phyloP scores from a whole-genome alignment of 2,888 invertebrate species.

The Conomelus anceps region DNA sequence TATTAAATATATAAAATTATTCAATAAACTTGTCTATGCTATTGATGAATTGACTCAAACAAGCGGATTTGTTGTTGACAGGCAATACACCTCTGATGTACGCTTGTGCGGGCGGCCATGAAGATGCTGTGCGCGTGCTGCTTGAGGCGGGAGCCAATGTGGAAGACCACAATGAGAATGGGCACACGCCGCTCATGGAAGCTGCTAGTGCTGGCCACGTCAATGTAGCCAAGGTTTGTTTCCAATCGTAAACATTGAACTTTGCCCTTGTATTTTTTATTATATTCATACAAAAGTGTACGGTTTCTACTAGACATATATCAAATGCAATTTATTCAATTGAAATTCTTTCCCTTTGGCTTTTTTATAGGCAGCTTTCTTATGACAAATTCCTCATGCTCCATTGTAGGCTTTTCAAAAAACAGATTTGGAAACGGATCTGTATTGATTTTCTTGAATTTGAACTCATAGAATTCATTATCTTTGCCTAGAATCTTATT shows the following conservation, averaged over 20 bases:
- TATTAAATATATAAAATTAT: too few species aligned
- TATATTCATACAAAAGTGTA: neutral
- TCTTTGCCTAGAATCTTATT: neutral
- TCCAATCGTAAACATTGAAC: neutral
- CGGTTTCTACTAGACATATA: neutral
- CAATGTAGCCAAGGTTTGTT: constrained; percentile 69
- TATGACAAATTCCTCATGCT: neutral
- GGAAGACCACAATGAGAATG: constrained; percentile 98
- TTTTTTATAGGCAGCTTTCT: neutral
- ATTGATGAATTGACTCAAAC: too few species aligned
- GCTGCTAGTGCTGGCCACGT: constrained; percentile 94
- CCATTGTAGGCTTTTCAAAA: neutral
- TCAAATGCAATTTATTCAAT: neutral
- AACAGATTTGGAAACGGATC: neutral
- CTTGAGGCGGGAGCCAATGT: constrained; percentile 89
- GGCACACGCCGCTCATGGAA: constrained; percentile 99
- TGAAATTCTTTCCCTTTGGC: neutral
- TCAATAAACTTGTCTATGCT: too few species aligned
- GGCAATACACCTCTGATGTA: constrained; percentile 96
- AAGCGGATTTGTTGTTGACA: constrained; percentile 35
- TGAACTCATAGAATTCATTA: neutral
- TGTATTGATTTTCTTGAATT: neutral
- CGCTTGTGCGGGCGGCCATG: constrained; percentile 91
- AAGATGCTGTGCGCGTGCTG: constrained; percentile 82
- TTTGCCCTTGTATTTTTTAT: neutral